These are phyloP conservation scores for Psix sp. DNA, from an alignment of 1,140 invertebrate genomes.

Conservation along the genomic window DNA sequence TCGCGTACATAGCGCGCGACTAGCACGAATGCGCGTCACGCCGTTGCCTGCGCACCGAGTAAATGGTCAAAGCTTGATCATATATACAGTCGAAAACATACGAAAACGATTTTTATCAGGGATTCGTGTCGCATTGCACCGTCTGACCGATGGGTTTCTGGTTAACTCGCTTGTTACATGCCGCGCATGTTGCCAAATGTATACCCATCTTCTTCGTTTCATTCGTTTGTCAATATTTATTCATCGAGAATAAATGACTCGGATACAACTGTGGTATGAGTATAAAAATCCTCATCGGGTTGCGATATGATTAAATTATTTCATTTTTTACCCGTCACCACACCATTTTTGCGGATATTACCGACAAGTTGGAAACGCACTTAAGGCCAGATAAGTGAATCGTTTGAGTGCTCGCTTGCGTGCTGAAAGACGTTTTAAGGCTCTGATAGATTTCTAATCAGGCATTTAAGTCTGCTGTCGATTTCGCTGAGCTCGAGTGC, in stretches of 20 bases:
- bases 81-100: slow-evolving; percentile 25
- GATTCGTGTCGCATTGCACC: slow-evolving; percentile 39
- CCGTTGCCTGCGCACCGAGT: slow-evolving; percentile 14
- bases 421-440: no score
- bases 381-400: no score
- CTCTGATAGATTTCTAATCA: no score
- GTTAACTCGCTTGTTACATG: slow-evolving; percentile 49
- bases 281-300: slow-evolving; percentile 12
- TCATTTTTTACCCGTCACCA: no score
- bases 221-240: slow-evolving; percentile 50
- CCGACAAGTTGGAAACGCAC: no score
- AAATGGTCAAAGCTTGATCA: slow-evolving; percentile 29
- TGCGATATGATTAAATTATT: no score
- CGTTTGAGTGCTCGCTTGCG: no score
- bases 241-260: slow-evolving; percentile 31
- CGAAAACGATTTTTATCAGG: slow-evolving; percentile 48
- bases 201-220: slow-evolving; percentile 8
- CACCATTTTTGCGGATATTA: no score
- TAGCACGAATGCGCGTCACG: slow-evolving; percentile 48
- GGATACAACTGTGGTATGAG: slow-evolving; percentile 9
- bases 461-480: no score
- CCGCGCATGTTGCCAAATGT: slow-evolving; percentile 23
- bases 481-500: no score
- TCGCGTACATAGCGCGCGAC: slow-evolving; percentile 18
- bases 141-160: slow-evolving; percentile 44